These are phyloP conservation scores for Neomorphus geoffroyi DNA, from an alignment of 2,797 vertebrate genomes.

Conservation along the genomic window DNA sequence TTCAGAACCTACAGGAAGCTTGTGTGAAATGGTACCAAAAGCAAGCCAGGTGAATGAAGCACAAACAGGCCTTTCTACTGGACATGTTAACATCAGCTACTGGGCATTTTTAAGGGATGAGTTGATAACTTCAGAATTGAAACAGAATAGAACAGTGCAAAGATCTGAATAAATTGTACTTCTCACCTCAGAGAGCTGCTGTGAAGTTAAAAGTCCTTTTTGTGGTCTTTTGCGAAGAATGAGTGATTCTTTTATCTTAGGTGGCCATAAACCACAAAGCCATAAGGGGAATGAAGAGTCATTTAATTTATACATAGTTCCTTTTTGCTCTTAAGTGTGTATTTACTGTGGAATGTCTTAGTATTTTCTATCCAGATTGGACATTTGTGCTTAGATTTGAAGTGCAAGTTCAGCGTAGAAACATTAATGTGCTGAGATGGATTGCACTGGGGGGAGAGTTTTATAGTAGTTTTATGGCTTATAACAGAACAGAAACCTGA, in stretches of 20 bases:
- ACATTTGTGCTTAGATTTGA: neutral
- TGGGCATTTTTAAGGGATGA: neutral
- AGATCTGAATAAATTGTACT: rapidly evolving
- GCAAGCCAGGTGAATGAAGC: too few relatives aligned
- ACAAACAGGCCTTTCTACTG: neutral
- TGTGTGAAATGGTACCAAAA: rapidly evolving
- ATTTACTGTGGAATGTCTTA: neutral
- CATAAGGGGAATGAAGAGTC: neutral
- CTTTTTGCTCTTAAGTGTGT: neutral
- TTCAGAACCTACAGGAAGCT: neutral
- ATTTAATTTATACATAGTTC: neutral
- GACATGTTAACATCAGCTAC: neutral
- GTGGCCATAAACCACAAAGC: neutral
- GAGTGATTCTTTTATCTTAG: neutral
- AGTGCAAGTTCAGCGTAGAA: neutral
- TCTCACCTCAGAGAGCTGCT: neutral
- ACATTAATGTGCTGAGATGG: neutral
- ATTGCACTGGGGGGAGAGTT: neutral
- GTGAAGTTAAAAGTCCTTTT: neutral
- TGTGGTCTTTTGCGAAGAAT: neutral
- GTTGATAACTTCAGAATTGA: neutral
- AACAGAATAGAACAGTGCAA: neutral
- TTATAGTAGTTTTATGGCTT: neutral
- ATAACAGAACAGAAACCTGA: neutral
- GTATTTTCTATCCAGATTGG: neutral